Base-by-base conservation (phyloP, 2,888 invertebrate genomes). In the Watsonalla cultraria region DNA sequence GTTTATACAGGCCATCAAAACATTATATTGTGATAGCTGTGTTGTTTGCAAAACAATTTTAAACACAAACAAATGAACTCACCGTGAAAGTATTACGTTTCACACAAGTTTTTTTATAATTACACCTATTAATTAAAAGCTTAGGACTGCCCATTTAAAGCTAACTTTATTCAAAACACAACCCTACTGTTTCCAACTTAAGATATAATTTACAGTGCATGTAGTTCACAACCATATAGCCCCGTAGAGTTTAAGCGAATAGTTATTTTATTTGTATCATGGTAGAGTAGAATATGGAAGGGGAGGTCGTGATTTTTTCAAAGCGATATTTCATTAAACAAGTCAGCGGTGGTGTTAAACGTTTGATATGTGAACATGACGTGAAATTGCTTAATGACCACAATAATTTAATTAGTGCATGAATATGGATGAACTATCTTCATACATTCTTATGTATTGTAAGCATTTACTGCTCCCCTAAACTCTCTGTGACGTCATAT, bases 281-380 rank as follows among this genome's bases (percentile, higher is more conserved):
- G 7, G 5, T 49, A 49, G 39, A 49, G 49, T 39, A 9, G 0
- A 14, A 5, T 37, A 35, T 48, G 8, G 42, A 42, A 42, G 8
- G 42, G 11, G 2, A 35, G 11, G 14, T 48, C n/a, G n/a, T 34
- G 34, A n/a, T 7, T 11, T 15, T 49, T 39, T 39, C 5, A 15
- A 39, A 13, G 14, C 64, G 62, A 70, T 70, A 70, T 68, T 53
- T 55, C 57, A 67, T 54, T 55, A 61, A 63, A 69, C 64, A 61
- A 69, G 60, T 64, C 56, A 49, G 11, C 42, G 45, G 49, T 66
- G 60, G 77, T 71, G 78, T 68, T 76, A 78, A 80, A 68, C 57
- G 58, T 61, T 67, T 71, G 66, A 67, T 64, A 62, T 64, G 70
- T 64, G 60, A 62, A 65, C 70, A 68, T 55, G 69, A 66, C 66